These are phyloP conservation scores for Clinocottus analis DNA, from an alignment of 2,113 vertebrate species.

Conservation along the genomic window DNA sequence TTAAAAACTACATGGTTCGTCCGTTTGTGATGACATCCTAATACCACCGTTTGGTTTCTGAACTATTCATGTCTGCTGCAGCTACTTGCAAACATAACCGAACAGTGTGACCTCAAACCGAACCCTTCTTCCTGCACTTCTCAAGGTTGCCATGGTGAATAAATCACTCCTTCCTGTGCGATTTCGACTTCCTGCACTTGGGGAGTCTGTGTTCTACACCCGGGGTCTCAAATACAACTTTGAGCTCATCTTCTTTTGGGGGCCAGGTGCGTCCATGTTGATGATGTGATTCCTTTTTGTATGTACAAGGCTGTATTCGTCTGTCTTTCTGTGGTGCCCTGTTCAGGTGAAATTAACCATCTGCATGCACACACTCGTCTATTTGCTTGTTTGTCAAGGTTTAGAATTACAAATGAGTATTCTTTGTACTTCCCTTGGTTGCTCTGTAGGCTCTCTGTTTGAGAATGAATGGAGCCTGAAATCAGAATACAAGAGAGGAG, in stretches of 20 bases:
- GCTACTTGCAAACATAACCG: neutral
- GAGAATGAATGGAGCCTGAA: constrained; percentile 98
- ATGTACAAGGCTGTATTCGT: neutral
- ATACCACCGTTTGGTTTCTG: neutral
- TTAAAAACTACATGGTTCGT: constrained; percentile 98
- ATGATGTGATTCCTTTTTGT: neutral
- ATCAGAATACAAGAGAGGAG: constrained; percentile 92
- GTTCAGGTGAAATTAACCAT: neutral
- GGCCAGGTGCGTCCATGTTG: constrained; percentile 83
- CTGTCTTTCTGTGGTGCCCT: neutral
- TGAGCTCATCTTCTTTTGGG: constrained; percentile 99
- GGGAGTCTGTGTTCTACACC: constrained; percentile 92
- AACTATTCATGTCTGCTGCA: neutral
- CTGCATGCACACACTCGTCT: neutral
- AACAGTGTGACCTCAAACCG: neutral
- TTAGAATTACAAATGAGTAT: neutral
- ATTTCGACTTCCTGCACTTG: constrained; percentile 89
- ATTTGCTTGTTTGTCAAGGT: neutral
- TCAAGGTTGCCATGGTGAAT: constrained; percentile 92
- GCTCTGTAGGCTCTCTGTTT: constrained; percentile 89
- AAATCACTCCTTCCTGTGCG: constrained; percentile 96
- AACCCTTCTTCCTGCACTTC: constrained; percentile 19
- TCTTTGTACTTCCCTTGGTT: neutral
- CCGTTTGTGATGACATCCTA: neutral
- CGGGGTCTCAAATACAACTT: constrained; percentile 99